phyloP scores from a whole-genome alignment of 1,140 invertebrate species.

The Drosophila punjabiensis region DNA sequence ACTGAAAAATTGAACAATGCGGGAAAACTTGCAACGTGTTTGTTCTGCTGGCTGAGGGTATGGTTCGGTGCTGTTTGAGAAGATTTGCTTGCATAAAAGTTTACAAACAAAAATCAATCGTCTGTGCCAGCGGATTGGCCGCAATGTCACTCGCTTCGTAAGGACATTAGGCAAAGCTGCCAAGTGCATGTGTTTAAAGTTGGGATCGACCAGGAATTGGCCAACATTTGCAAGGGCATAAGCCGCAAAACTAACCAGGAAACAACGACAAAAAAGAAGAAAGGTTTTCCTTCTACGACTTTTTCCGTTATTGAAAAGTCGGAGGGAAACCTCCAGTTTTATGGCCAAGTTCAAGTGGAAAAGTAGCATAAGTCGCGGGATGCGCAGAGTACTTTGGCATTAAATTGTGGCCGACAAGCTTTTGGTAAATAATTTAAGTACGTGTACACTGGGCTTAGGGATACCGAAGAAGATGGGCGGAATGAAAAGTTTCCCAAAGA shows the following conservation, averaged over 20 bases:
- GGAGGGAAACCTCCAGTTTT: constrained; percentile 3
- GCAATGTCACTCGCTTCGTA: constrained; percentile 18
- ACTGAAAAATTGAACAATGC: constrained; percentile 55
- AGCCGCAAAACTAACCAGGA: constrained; percentile 22
- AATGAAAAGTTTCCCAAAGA: constrained; percentile 31
- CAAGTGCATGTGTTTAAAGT: constrained; percentile 30
- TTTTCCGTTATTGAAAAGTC: constrained; percentile 6
- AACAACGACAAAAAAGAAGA: constrained; percentile 2
- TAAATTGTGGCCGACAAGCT: constrained; percentile 55
- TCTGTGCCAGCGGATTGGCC: constrained; percentile 12
- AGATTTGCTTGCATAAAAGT: constrained; percentile 73
- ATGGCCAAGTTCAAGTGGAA: constrained; percentile 69
- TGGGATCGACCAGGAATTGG: constrained; percentile 24
- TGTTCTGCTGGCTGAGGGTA: neutral
- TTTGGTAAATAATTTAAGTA: constrained; percentile 74
- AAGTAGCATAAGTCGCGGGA: constrained; percentile 61
- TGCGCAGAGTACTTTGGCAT: constrained; percentile 29
- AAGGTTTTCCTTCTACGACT: neutral
- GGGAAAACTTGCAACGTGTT: constrained; percentile 34
- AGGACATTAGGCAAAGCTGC: constrained; percentile 17
- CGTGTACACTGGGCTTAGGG: constrained; percentile 51
- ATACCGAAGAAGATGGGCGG: neutral
- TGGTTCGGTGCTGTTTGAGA: constrained; percentile 8
- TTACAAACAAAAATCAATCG: constrained; percentile 75
- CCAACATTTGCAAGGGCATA: constrained; percentile 5